Evolutionary conservation across 1,140 invertebrate species (phyloP).

Genomic region (silkworm (Bombyx mori)): ASM3026992v2 NC_085131.1:5759001-5759500

Average conservation of each 20-base stretch:
- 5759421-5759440: too few species aligned
- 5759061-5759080: constrained; percentile 21
- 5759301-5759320: constrained; percentile 23
- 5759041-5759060: constrained; percentile 35
- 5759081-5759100: constrained; percentile 17
- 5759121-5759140: constrained; percentile 15
- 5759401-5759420: too few species aligned
- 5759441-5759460: too few species aligned
- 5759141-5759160: constrained; percentile 29
- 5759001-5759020: constrained; percentile 58
- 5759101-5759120: constrained; percentile 31
- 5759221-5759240: constrained; percentile 75
- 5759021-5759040: constrained; percentile 65
- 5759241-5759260: constrained; percentile 84
- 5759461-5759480: too few species aligned
- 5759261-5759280: constrained; percentile 79
- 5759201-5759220: constrained; percentile 44
- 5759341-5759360: too few species aligned
- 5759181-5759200: constrained; percentile 32
- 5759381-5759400: too few species aligned
- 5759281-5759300: constrained; percentile 64
- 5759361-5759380: too few species aligned
- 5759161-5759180: constrained; percentile 13
- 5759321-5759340: neutral
- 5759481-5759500: too few species aligned